Percentiles rank a stretch among this genome's conserved stretches.
These are phyloP conservation scores for Diorhabda sublineata DNA, from an alignment of 1,140 invertebrate species.

Conservation along the genomic window DNA sequence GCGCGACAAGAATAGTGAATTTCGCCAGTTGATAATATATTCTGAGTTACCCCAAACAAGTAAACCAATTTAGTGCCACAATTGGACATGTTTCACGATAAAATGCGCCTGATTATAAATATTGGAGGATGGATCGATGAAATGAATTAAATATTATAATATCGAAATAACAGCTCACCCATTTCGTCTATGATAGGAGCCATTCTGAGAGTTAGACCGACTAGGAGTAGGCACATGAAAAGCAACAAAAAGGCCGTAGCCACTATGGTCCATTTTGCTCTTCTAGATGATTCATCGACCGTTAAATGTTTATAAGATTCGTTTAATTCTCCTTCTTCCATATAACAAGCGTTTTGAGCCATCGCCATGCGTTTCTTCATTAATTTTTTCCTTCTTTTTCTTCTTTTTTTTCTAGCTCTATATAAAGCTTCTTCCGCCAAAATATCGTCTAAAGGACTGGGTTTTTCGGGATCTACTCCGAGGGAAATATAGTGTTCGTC, in stretches of 20 bases:
- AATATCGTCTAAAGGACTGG: constrained; percentile 47
- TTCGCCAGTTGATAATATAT: too few relatives aligned
- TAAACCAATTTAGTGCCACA: too few relatives aligned
- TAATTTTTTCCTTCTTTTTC: constrained; percentile 41
- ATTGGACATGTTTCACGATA: too few relatives aligned
- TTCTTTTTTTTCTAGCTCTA: constrained; percentile 40
- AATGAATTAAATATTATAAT: background rate
- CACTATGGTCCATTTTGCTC: constrained; percentile 83
- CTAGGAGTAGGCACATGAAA: constrained; percentile 78
- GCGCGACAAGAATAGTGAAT: too few relatives aligned
- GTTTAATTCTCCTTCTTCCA: constrained; percentile 18
- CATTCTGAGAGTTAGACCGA: constrained; percentile 84
- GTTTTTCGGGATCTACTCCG: constrained; percentile 50
- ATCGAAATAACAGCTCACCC: constrained; percentile 59
- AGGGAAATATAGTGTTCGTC: constrained; percentile 53
- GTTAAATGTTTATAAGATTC: constrained; percentile 54
- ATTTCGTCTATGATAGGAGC: constrained; percentile 89
- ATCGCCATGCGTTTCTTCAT: constrained; percentile 34
- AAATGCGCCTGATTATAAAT: too few relatives aligned
- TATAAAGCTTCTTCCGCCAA: constrained; percentile 41
- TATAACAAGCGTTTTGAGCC: constrained; percentile 26
- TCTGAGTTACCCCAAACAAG: too few relatives aligned
- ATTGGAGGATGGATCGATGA: background rate
- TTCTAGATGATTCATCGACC: constrained; percentile 72
- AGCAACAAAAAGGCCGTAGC: constrained; percentile 80